Evolutionary conservation across 2,888 invertebrate genomes (phyloP).

Genomic region (Hydriomena furcata): DNA sequence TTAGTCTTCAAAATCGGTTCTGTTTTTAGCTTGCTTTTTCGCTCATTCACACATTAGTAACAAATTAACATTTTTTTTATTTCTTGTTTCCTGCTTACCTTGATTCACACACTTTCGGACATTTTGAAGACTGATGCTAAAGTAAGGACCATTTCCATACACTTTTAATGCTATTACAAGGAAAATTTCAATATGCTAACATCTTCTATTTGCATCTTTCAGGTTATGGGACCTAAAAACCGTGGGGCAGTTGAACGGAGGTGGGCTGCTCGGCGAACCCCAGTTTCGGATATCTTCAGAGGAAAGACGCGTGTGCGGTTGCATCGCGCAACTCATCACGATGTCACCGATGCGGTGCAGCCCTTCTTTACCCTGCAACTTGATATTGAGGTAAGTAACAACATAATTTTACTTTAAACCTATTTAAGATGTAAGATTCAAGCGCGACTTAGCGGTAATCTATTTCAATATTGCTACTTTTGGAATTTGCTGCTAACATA

Average conservation of each 20-base stretch:
- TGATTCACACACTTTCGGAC: conserved; percentile 27
- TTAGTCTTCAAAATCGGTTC: conserved; percentile 8
- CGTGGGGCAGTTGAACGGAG: conserved; percentile 94
- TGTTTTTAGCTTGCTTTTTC: conserved; percentile 10
- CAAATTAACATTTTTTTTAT: conserved; percentile 16
- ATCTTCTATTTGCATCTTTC: conserved; percentile 22
- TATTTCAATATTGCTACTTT: no score
- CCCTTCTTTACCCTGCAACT: conserved; percentile 98
- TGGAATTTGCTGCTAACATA: no score
- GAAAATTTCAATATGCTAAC: not conserved
- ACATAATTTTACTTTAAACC: no score
- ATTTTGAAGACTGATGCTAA: conserved; percentile 28
- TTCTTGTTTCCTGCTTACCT: conserved; percentile 28
- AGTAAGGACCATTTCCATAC: conserved; percentile 14
- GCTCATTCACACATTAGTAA: conserved; percentile 15
- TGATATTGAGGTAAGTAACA: conserved; percentile 95
- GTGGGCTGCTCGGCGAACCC: conserved; percentile 88
- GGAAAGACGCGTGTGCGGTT: conserved; percentile 94
- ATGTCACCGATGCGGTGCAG: conserved; percentile 95
- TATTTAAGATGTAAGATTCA: no score
- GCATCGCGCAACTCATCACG: conserved; percentile 85
- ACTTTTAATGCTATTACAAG: not conserved
- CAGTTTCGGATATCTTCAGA: conserved; percentile 96
- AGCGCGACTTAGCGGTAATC: no score
- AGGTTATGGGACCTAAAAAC: conserved; percentile 94